Evolutionary conservation across 1,140 invertebrate genomes (phyloP).

Genomic region (Eumeta japonica): DNA sequence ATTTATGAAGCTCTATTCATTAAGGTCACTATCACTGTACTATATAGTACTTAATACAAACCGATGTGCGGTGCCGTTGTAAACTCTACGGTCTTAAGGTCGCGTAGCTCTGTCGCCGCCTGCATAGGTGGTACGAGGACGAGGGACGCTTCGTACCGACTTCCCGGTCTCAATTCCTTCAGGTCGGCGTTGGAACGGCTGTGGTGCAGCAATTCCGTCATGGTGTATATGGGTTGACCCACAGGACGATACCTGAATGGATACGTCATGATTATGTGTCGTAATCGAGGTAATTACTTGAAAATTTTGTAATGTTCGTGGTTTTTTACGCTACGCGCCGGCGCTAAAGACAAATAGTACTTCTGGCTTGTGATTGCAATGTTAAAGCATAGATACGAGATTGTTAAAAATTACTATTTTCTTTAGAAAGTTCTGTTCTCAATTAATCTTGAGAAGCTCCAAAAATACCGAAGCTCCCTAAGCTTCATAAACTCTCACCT

Average conservation of each 20-base stretch:
- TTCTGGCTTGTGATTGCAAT: too few species aligned
- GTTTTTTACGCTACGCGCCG: too few species aligned
- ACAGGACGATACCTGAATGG: slow-evolving; percentile 39
- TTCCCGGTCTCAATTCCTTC: slow-evolving; percentile 28
- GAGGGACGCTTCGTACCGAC: slow-evolving; percentile 34
- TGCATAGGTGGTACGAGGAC: slow-evolving; percentile 35
- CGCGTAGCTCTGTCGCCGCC: slow-evolving; percentile 28
- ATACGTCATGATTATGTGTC: background rate
- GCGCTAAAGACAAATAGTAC: too few species aligned
- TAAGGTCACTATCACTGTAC: background rate
- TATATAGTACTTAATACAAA: slow-evolving; percentile 14
- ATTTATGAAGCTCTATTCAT: background rate
- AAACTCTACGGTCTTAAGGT: slow-evolving; percentile 32
- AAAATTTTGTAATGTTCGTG: too few species aligned
- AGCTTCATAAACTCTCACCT: slow-evolving; percentile 30
- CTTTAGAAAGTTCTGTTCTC: too few species aligned
- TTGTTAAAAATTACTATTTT: too few species aligned
- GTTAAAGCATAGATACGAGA: too few species aligned
- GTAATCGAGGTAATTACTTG: too few species aligned
- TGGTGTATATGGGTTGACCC: slow-evolving; percentile 47
- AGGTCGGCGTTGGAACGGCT: slow-evolving; percentile 31
- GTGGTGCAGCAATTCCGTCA: slow-evolving; percentile 47
- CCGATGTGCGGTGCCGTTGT: slow-evolving; percentile 36
- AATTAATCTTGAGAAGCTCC: too few species aligned
- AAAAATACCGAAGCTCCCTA: too few species aligned